Evolutionary conservation across 2,113 vertebrate species (phyloP).

Genomic region (Tylochromis polylepis): DNA sequence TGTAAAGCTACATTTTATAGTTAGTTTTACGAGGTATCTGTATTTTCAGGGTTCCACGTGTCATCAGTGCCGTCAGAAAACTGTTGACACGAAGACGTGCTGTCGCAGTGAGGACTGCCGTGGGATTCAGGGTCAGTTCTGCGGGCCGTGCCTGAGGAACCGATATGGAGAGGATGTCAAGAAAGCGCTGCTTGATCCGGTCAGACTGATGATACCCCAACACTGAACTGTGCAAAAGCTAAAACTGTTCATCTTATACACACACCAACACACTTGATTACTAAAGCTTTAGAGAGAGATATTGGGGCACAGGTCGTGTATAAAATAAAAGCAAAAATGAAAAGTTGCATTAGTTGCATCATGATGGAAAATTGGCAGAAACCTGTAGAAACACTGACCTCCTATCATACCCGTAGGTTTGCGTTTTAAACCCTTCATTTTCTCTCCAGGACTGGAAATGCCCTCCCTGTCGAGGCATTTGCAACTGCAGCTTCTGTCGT

Average conservation of each 20-base stretch:
- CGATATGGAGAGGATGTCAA: constrained; percentile 76
- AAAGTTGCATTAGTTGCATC: no score
- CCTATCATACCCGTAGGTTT: not conserved
- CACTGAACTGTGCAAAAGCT: not conserved
- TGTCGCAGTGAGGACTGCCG: constrained; percentile 71
- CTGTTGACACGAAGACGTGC: constrained; percentile 73
- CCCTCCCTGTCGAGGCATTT: constrained; percentile 76
- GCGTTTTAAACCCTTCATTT: not conserved
- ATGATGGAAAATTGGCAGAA: not conserved
- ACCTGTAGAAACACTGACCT: not conserved
- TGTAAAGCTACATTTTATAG: rapidly evolving
- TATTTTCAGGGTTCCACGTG: constrained; percentile 72
- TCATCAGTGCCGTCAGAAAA: constrained; percentile 80
- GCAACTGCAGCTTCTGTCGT: constrained; percentile 80
- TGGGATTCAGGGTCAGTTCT: constrained; percentile 77
- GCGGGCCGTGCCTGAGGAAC: constrained; percentile 76
- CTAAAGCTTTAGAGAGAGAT: not conserved
- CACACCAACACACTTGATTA: not conserved
- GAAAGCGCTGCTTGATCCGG: constrained; percentile 72
- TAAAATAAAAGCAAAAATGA: not conserved
- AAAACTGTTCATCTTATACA: not conserved
- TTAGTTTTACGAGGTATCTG: not conserved
- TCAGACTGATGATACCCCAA: constrained; percentile 25
- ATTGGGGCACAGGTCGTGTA: not conserved
- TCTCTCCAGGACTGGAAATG: constrained; percentile 69